Evolutionary conservation across 2,888 invertebrate genomes (phyloP), one percentile per base, ranked within the genome.

Genomic region (Meandrusa payeni): DNA sequence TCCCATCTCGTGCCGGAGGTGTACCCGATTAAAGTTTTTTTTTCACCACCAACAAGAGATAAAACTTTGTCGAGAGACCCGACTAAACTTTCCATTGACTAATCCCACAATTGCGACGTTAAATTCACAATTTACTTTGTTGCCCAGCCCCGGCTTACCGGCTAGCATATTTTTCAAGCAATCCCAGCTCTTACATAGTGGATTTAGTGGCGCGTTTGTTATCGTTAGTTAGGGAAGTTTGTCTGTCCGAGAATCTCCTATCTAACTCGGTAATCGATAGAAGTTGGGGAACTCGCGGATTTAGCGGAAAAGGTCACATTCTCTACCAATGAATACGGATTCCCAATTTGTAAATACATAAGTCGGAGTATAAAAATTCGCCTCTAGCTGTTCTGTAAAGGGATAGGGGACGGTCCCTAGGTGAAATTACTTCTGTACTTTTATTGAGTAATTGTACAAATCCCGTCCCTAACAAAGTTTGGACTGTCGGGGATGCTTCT

Each of bases 71-170:
- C 66, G 51, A 5, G 57, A 55, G 66, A 60, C 62, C 57, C 52
- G 55, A 57, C 59, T 54, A 61, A 76, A 81, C 69, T 81, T 85
- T 71, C 69, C 76, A 69, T 64, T 64, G 65, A 68, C 76, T 85
- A 86, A 86, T 85, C 85, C 82, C 64, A 61, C 58, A 61, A 72
- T 66, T 64, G 67, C 65, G 63, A 68, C 71, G 74, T 70, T 79
- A 81, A 82, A 83, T 77, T 81, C 81, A 57, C 77, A 69, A 76
- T 83, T 77, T 82, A 85, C 78, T 80, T 74, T 75, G 79, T 76
- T 68, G 69, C 73, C 55, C 67, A 73, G 71, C 66, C 67, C 59
- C 50, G 70, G 76, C 73, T 81, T 78, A 75, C 67, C 61, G 61
- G 65, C 64, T 58, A 74, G 73, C 75, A 78, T 82, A 83, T 83